Evolutionary conservation across 2,888 invertebrate genomes (phyloP).

Genomic region (Alloplasta piceator): DNA sequence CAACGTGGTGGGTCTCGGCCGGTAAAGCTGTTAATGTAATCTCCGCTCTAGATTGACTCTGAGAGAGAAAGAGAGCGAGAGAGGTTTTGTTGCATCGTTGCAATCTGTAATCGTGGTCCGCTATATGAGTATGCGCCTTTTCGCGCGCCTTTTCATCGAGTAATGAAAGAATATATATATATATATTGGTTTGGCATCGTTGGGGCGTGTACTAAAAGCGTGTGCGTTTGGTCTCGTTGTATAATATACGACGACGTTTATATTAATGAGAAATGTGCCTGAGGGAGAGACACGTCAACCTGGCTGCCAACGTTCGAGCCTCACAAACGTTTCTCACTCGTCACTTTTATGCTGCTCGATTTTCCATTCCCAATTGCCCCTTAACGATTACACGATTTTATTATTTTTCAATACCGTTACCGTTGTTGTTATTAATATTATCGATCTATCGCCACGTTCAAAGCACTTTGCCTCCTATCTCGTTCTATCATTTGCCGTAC

Average conservation of each 20-base stretch:
- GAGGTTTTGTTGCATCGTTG: conserved; percentile 32
- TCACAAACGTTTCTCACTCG: conserved; percentile 30
- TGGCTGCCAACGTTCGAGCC: conserved; percentile 50
- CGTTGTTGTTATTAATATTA: conserved; percentile 59
- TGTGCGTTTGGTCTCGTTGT: conserved; percentile 34
- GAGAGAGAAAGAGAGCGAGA: not conserved
- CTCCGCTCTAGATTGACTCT: conserved; percentile 56
- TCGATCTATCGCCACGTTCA: conserved; percentile 29
- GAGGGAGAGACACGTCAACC: conserved; percentile 66
- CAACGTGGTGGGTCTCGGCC: not conserved
- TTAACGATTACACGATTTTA: conserved; percentile 41
- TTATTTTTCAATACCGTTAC: conserved; percentile 60
- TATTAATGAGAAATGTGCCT: conserved; percentile 75
- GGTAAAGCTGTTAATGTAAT: conserved; percentile 65
- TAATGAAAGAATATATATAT: conserved; percentile 27
- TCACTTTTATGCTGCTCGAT: conserved; percentile 36
- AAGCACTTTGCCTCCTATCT: conserved; percentile 3
- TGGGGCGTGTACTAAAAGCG: not conserved
- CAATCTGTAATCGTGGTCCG: conserved; percentile 22
- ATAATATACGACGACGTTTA: conserved; percentile 76
- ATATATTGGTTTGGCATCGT: not conserved
- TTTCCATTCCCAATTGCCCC: conserved; percentile 65
- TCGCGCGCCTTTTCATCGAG: conserved; percentile 13
- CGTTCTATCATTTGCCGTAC: not conserved
- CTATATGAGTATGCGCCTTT: conserved; percentile 16